phyloP scores from a whole-genome alignment of 2,888 invertebrate species.

The Dendrolimus pini region DNA sequence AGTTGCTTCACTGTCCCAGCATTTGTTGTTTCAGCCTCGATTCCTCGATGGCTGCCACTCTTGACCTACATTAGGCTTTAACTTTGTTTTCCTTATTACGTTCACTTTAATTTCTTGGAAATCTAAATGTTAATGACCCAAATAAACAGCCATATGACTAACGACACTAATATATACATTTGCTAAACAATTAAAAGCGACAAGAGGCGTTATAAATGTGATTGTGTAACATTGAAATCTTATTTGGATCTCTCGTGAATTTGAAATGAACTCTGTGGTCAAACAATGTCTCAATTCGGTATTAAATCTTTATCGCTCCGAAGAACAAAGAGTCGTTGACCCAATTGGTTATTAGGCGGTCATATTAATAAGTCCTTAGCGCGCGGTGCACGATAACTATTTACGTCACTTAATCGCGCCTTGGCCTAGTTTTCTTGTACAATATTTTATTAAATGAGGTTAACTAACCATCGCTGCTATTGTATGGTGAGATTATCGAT shows the following conservation, averaged over 20 bases:
- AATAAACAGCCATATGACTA: constrained; percentile 19
- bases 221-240: not conserved
- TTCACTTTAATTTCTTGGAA: constrained; percentile 44
- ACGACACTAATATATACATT: constrained; percentile 1
- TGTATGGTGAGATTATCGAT: not conserved
- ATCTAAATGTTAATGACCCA: constrained; percentile 64
- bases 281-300: not conserved
- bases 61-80: constrained; percentile 49
- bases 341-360: constrained; percentile 38
- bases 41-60: constrained; percentile 28
- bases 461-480: constrained; percentile 11
- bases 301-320: constrained; percentile 5
- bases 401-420: constrained; percentile 47
- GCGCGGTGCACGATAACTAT: constrained; percentile 33
- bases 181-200: not conserved
- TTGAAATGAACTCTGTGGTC: not conserved
- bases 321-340: constrained; percentile 62
- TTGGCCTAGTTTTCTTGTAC: constrained; percentile 44
- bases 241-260: not conserved
- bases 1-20: constrained; percentile 33
- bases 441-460: constrained; percentile 33
- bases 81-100: constrained; percentile 53
- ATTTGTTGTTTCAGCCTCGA: constrained; percentile 47
- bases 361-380: constrained; percentile 47
- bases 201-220: not conserved